phyloP scores from a whole-genome alignment of 2,113 vertebrate species.

The Erinaceus europaeus region DNA sequence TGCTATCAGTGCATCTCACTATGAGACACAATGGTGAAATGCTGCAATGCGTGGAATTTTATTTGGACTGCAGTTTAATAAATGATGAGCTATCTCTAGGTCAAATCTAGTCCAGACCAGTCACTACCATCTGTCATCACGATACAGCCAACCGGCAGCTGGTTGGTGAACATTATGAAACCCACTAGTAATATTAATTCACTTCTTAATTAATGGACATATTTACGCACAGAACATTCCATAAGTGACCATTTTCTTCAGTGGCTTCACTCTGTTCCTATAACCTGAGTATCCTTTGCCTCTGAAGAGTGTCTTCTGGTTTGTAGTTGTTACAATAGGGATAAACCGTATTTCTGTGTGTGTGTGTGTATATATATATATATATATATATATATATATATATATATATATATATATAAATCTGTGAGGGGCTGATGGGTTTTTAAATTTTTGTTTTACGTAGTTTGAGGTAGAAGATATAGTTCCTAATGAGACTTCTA shows the following conservation, averaged over 20 bases:
- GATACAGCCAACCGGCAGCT: constrained; percentile 66
- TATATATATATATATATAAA: not conserved
- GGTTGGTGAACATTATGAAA: constrained; percentile 68
- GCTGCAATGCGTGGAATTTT: constrained; percentile 66
- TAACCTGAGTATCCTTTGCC: constrained; percentile 39
- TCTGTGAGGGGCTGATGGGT: not conserved
- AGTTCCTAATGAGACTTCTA: constrained; percentile 28
- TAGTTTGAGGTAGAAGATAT: constrained; percentile 7
- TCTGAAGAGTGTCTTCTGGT: not conserved
- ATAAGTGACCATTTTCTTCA: constrained; percentile 67
- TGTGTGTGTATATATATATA: not conserved
- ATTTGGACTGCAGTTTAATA: constrained; percentile 67
- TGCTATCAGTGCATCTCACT: constrained; percentile 55
- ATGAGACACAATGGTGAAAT: constrained; percentile 66
- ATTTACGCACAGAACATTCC: constrained; percentile 61
- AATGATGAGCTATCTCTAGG: constrained; percentile 71
- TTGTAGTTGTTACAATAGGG: not conserved
- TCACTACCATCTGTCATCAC: constrained; percentile 73
- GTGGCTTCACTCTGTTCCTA: constrained; percentile 44
- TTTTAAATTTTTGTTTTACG: constrained; percentile 26
- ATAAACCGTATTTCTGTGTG: not conserved
- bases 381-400: not conserved
- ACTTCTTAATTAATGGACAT: constrained; percentile 67
- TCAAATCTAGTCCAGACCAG: constrained; percentile 74
- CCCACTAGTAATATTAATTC: constrained; percentile 60